Conservation (phyloP, 2,797 vertebrate species). For the Coranthus polyacanthus region DNA sequence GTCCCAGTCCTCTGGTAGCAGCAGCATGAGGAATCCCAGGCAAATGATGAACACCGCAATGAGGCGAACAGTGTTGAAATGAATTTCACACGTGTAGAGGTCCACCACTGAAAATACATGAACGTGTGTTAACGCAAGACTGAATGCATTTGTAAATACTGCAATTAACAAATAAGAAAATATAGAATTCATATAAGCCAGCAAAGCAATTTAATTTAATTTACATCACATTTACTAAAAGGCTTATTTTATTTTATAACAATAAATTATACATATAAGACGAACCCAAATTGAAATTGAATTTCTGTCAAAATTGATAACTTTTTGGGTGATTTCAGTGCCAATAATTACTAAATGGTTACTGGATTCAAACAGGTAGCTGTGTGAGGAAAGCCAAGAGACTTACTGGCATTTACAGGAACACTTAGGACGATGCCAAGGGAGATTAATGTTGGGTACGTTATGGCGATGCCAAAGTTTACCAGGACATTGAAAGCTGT, state of each 20-base stretch:
- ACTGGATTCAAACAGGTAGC: background rate
- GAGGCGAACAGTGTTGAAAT: constrained; percentile 95
- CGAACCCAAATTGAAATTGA: background rate
- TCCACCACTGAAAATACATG: constrained; percentile 90
- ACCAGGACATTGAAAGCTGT: constrained; percentile 97
- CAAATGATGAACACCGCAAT: constrained; percentile 96
- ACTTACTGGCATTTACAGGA: constrained; percentile 95
- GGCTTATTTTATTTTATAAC: background rate
- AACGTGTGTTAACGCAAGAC: background rate
- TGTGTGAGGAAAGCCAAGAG: constrained; percentile 32
- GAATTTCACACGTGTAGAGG: constrained; percentile 93
- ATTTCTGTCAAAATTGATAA: constrained; percentile 26
- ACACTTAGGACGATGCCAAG: constrained; percentile 96
- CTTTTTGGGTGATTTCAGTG: constrained; percentile 7
- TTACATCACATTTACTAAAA: background rate
- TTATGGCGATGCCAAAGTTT: constrained; percentile 98
- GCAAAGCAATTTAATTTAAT: background rate
- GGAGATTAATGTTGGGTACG: constrained; percentile 95
- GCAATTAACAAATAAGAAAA: background rate
- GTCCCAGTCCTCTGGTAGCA: constrained; percentile 97
- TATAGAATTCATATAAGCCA: background rate
- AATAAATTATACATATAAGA: no score
- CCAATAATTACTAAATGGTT: constrained; percentile 38
- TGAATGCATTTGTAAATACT: background rate
- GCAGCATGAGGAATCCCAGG: constrained; percentile 95